Evolutionary conservation across 2,888 invertebrate species (phyloP).

Genomic region (Erpobdella octoculata): DNA sequence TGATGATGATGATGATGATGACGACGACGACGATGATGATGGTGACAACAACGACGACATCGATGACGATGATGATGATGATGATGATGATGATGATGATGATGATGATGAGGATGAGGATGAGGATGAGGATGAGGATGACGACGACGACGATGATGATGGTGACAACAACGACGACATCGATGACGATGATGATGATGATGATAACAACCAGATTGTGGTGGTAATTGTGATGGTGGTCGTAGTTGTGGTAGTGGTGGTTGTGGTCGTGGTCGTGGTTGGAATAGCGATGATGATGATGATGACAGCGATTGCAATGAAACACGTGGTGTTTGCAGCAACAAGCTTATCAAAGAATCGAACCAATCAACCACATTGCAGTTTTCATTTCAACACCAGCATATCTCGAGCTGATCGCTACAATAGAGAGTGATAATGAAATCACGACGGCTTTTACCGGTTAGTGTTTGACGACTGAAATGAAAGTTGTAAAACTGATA

Average conservation of each 20-base stretch:
- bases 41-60: background rate
- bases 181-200: background rate
- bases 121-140: no score
- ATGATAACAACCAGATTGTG: no score
- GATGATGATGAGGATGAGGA: no score
- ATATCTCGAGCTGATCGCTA: conserved; percentile 6
- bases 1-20: conserved; percentile 5
- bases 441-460: background rate
- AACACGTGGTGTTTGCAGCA: background rate
- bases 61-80: conserved; percentile 1
- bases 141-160: no score
- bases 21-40: background rate
- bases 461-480: background rate
- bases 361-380: conserved; percentile 20
- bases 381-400: conserved; percentile 11
- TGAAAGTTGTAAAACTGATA: background rate
- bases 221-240: background rate
- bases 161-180: background rate
- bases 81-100: conserved; percentile 19
- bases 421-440: conserved; percentile 11
- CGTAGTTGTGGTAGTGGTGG: no score
- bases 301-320: background rate
- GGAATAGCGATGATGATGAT: background rate
- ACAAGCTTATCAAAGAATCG: conserved; percentile 17
- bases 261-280: no score